These are phyloP conservation scores for Penaeus vannamei DNA, from an alignment of 1,140 invertebrate genomes.

Conservation along the genomic window DNA sequence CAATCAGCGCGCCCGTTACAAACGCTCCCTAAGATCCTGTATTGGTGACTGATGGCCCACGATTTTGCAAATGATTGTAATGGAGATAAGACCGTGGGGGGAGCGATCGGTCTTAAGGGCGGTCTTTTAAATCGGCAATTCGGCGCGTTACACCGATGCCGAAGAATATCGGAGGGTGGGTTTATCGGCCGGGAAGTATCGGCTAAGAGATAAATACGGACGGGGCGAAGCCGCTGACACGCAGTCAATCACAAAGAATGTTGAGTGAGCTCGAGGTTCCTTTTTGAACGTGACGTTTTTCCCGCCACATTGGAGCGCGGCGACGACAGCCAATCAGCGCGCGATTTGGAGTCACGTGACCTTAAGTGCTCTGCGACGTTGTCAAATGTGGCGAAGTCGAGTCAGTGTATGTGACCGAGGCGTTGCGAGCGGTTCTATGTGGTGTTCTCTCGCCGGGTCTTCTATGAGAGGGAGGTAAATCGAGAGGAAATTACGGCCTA, in stretches of 20 bases:
- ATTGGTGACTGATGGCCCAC: conserved; percentile 54
- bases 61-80: conserved; percentile 57
- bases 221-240: conserved; percentile 44
- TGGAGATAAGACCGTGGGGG: conserved; percentile 45
- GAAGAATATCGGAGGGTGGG: too few relatives aligned
- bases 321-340: conserved; percentile 34
- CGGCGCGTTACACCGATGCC: too few relatives aligned
- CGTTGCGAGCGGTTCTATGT: conserved; percentile 50
- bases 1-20: conserved; percentile 50
- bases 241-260: conserved; percentile 56
- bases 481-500: too few relatives aligned
- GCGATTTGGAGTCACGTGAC: conserved; percentile 49
- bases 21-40: conserved; percentile 24
- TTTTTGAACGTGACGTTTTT: conserved; percentile 60
- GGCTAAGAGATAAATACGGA: too few relatives aligned
- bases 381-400: conserved; percentile 37
- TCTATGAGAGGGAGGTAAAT: conserved; percentile 26
- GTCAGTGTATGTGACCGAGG: conserved; percentile 54
- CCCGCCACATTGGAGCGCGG: conserved; percentile 43
- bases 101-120: background rate
- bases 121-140: background rate
- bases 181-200: too few relatives aligned
- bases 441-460: background rate
- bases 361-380: conserved; percentile 47
- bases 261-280: conserved; percentile 34